Conservation (phyloP, 92 coral and sea anemone species). For the Heteractis magnifica region DNA sequence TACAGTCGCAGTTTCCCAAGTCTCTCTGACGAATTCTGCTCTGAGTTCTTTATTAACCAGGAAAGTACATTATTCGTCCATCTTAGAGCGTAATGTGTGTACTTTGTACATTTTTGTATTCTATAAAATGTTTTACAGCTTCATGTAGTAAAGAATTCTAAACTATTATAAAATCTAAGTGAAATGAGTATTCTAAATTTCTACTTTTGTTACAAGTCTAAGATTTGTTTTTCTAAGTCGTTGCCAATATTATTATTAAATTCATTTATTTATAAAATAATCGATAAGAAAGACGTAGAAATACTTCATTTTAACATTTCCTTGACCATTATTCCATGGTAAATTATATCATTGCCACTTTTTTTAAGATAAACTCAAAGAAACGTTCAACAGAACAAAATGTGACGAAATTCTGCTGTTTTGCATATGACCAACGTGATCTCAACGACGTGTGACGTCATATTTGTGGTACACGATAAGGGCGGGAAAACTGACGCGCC, state of each 20-base stretch:
- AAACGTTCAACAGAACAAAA: not conserved
- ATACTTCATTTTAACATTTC: not conserved
- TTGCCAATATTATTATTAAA: not conserved
- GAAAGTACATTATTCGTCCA: not conserved
- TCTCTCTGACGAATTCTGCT: not conserved
- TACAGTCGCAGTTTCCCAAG: not conserved
- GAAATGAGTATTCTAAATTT: slow-evolving; percentile 2
- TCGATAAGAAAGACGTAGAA: slow-evolving; percentile 8
- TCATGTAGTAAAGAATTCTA: slow-evolving; percentile 1
- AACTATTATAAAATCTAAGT: slow-evolving; percentile 10
- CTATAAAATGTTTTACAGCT: not conserved
- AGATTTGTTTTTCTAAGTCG: not conserved
- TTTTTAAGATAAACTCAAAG: not conserved
- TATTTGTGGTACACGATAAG: not conserved
- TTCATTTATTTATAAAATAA: slow-evolving; percentile 1
- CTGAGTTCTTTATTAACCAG: not conserved
- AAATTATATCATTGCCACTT: not conserved
- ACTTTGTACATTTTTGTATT: not conserved
- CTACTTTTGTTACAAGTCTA: not conserved
- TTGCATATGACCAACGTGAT: not conserved
- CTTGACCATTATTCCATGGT: not conserved
- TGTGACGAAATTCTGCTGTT: slow-evolving; percentile 1
- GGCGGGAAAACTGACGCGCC: slow-evolving; percentile 9
- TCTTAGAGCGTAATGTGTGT: not conserved
- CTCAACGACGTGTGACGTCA: not conserved